Evolutionary conservation across 2,797 vertebrate species (phyloP).

Genomic region (Pelochelys cantorii): DNA sequence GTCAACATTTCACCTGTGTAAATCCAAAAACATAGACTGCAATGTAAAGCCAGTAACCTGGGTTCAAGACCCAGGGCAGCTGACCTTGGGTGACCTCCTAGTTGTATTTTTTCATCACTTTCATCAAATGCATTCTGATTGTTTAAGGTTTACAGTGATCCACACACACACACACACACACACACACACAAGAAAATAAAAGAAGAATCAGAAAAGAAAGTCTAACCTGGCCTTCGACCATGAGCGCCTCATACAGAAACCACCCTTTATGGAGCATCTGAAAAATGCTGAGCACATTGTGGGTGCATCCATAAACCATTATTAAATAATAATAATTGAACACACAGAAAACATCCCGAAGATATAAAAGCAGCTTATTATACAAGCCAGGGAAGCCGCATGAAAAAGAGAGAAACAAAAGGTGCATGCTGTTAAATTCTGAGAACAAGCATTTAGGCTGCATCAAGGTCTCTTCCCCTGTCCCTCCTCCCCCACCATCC

Average conservation of each 20-base stretch:
- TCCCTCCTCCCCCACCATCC: no score
- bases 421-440: rapidly evolving
- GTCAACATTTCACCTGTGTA: conserved; percentile 80
- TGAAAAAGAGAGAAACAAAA: conserved; percentile 9
- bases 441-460: neutral
- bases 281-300: neutral
- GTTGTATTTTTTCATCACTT: conserved; percentile 66
- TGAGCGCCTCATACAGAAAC: neutral
- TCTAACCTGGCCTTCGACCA: neutral
- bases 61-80: conserved; percentile 61
- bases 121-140: conserved; percentile 70
- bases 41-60: conserved; percentile 63
- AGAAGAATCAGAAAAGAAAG: conserved; percentile 50
- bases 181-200: neutral
- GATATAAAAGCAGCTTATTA: neutral
- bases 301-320: neutral
- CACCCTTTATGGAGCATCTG: neutral
- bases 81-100: conserved; percentile 41
- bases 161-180: no score
- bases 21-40: conserved; percentile 76
- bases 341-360: neutral
- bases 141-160: neutral
- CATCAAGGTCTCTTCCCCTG: neutral
- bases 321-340: neutral
- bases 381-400: neutral